Conservation (phyloP, 1,140 invertebrate genomes). For the Orchesella cincta region DNA sequence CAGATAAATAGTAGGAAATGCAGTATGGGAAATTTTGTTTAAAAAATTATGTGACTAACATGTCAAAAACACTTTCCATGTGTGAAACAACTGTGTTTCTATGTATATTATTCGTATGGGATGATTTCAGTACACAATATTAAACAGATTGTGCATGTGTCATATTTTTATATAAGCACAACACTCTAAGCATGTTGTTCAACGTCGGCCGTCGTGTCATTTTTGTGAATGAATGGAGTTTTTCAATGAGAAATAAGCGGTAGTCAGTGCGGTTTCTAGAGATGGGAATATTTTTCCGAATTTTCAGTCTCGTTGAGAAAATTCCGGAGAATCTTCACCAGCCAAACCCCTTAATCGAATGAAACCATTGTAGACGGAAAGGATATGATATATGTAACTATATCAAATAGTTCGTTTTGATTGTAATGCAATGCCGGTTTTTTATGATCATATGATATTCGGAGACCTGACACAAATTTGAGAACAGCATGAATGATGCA, state of each 20-base stretch:
- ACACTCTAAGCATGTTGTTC: background rate
- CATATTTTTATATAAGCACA: no score
- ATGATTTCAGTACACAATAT: background rate
- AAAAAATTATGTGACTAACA: background rate
- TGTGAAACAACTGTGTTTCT: background rate
- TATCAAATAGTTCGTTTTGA: no score
- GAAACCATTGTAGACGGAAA: no score
- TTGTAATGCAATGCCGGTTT: no score
- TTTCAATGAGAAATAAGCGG: background rate
- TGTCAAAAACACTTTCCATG: conserved; percentile 11
- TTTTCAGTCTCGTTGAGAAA: conserved; percentile 48
- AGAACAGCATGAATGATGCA: no score
- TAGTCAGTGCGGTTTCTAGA: background rate
- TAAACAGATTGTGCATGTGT: background rate
- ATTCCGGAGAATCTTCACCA: conserved; percentile 40
- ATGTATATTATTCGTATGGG: background rate
- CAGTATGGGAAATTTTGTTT: background rate
- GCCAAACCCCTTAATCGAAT: background rate
- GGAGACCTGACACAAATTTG: no score
- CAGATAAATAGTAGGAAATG: background rate
- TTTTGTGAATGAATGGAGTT: background rate
- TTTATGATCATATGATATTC: no score
- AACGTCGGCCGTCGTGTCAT: background rate
- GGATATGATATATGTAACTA: no score
- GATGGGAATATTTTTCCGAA: conserved; percentile 49